Base-by-base conservation (phyloP, 1,140 invertebrate genomes). In the Leptinotarsa lineolata region DNA sequence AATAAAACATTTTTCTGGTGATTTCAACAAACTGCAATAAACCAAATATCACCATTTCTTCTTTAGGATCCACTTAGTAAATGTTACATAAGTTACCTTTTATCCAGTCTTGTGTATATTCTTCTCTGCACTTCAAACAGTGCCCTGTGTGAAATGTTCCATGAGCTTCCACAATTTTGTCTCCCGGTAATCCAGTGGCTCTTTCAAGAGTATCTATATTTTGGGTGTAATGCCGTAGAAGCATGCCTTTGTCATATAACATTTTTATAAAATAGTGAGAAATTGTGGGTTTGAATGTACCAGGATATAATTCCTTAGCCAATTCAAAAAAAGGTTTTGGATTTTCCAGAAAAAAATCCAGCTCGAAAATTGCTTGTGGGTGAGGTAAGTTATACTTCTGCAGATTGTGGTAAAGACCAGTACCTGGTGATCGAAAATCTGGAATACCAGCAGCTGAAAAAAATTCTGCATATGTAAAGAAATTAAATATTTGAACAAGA, bases 301-400 rank as follows among this genome's bases (percentile, higher is more conserved):
- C 92, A 0, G 94, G 94, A 79, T 93, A 91, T n/a, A 97, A 84
- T 84, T 96, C 92, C 84, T 94, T 95, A 18, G 95, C 94, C 67
- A 97, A 84, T 30, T 89, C 88, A 82, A 94, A 97, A 84, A 97
- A 97, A 46, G 95, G 95, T 76, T 92, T 88, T 1, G 95, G 95
- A 85, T 96, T 93, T 77, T 89, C 86, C 75, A 89, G 85, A 77
- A 96, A 96, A 82, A 91, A 95, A 68, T 91, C 89, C 24, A 98
- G 90, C 83, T 97, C 95, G 86, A 99, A 98, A 78, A 98, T 96
- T n/a, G 95, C 93, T 82, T 96, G 92, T n/a, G 96, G 96, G 86
- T 96, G 90, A 0, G 95, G 95, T 60, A 98, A 87, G 79, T 96
- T 92, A 83, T 97, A 98, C 84, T 97, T 96, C 74, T 93, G 88